Base-by-base conservation (phyloP, 2,797 vertebrate genomes). In the Liparis tanakae region DNA sequence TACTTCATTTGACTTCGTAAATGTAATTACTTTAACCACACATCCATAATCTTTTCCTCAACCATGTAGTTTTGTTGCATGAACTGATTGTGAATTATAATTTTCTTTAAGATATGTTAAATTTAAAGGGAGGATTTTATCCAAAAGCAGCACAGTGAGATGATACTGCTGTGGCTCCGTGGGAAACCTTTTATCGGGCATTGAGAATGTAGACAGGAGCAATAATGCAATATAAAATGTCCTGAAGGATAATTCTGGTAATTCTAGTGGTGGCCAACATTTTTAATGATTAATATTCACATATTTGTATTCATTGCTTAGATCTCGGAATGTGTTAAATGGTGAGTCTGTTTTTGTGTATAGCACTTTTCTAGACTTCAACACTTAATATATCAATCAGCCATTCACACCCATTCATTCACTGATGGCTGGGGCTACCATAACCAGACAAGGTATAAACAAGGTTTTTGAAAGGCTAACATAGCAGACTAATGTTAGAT, bases 91-190 rank as follows among this genome's bases (percentile, higher is more conserved):
- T 46, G 44, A 30, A 30, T 30, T 30, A 30, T 30, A 30, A 30
- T 18, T 1, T 46, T 46, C 8, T 46, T 13, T 44, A 44, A 44
- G 43, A 44, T 44, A 44, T 17, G 43, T 46, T 17, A 7, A 17
- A 18, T 46, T 46, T 2, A 46, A 8, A 44, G 43, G 5, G n/a
- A 68, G 20, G 17, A 63, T 69, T 70, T 67, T 62, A 77, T 69
- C 39, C 51, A 34, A 54, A 60, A 65, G 70, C 53, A 22, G 37
- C 58, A 34, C n/a, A 62, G 57, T 41, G 25, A 57, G 33, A 20
- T 66, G 20, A 4, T 25, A 12, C 39, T 14, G 50, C n/a, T 48
- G 48, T 20, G 48, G 71, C 63, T 72, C 60, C 54, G 54, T 39
- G 25, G 66, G 67, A 69, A 25, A 39, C 44, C 66, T n/a, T 51